A percentile compares a stretch with the other conserved stretches of the same genome.
Evolutionary conservation across 23 tunicate genomes (phyloP).

Genomic region (Phallusia fumigata): DNA sequence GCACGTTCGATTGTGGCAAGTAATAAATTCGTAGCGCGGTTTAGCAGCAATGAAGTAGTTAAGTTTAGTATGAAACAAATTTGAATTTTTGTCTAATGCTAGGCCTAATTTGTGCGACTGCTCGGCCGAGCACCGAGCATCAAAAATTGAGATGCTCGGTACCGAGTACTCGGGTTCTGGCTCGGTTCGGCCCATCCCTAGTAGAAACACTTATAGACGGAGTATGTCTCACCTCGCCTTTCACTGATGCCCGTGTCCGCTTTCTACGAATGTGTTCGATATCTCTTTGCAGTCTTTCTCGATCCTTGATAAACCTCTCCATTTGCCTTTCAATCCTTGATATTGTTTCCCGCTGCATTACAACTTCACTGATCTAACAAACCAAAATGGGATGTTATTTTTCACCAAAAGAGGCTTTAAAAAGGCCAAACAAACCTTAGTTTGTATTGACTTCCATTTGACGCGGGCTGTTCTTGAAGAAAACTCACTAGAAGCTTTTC

Average conservation of each 20-base stretch:
- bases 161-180: no score
- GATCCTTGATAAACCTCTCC: conserved; percentile 73
- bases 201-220: no score
- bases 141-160: no score
- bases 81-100: no score
- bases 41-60: no score
- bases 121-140: no score
- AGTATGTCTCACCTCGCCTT: neutral
- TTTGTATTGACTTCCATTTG: conserved; percentile 49
- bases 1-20: no score
- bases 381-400: neutral
- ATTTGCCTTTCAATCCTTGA: conserved; percentile 73
- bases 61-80: no score
- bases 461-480: conserved; percentile 50
- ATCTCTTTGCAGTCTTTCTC: conserved; percentile 53
- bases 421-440: conserved; percentile 25
- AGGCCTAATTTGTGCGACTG: no score
- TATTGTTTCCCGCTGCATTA: conserved; percentile 70
- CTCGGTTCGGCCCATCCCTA: no score
- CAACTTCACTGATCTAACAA: conserved; percentile 55
- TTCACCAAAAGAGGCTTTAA: neutral
- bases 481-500: conserved; percentile 61
- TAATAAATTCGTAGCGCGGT: no score
- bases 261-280: conserved; percentile 50
- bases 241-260: conserved; percentile 23